Evolutionary conservation across 1,140 invertebrate species (phyloP).

Genomic region (Drosophila guanche): DNA sequence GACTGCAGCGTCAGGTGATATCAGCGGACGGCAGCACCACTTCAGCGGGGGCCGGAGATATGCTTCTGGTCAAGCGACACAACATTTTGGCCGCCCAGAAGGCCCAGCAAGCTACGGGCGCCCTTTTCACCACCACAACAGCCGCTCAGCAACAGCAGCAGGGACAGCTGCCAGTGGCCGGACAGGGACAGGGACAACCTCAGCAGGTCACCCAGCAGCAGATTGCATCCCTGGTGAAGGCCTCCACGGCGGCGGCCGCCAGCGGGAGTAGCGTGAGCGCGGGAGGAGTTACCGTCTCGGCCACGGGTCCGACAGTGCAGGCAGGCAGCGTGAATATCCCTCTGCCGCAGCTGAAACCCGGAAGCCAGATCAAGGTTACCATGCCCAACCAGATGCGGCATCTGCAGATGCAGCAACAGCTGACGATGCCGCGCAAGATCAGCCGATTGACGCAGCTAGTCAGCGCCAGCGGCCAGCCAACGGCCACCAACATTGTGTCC

Average conservation of each 20-base stretch:
- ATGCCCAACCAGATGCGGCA: slow-evolving; percentile 88
- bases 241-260: slow-evolving; percentile 82
- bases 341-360: slow-evolving; percentile 76
- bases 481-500: slow-evolving; percentile 64
- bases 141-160: slow-evolving; percentile 59
- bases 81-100: slow-evolving; percentile 85
- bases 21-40: slow-evolving; percentile 85
- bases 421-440: slow-evolving; percentile 86
- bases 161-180: slow-evolving; percentile 47
- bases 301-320: slow-evolving; percentile 84
- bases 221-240: slow-evolving; percentile 81
- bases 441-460: slow-evolving; percentile 87
- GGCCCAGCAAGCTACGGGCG: slow-evolving; percentile 83
- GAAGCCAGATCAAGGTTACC: slow-evolving; percentile 84
- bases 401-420: slow-evolving; percentile 87
- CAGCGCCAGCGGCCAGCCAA: slow-evolving; percentile 71
- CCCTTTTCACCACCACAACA: slow-evolving; percentile 72
- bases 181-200: slow-evolving; percentile 23
- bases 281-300: slow-evolving; percentile 73
- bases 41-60: slow-evolving; percentile 84
- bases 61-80: slow-evolving; percentile 89
- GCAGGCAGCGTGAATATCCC: slow-evolving; percentile 83
- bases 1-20: slow-evolving; percentile 85
- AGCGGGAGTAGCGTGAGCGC: slow-evolving; percentile 67
- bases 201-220: slow-evolving; percentile 78